Percentiles rank a stretch among this genome's conserved stretches.
phyloP scores from a whole-genome alignment of 2,888 invertebrate genomes.

The Ectropis crepuscularia region DNA sequence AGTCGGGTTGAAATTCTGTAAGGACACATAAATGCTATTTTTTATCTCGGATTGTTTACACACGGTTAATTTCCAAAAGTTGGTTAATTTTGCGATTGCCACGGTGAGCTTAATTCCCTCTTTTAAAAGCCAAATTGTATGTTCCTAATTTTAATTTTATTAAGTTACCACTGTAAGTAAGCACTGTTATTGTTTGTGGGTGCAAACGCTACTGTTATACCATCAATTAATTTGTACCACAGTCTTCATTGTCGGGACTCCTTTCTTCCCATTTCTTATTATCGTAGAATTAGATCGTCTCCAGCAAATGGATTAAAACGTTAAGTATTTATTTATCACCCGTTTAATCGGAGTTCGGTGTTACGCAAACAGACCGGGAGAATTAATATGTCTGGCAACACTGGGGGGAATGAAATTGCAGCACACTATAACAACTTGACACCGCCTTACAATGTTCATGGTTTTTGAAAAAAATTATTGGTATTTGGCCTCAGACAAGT shows the following conservation, averaged over 20 bases:
- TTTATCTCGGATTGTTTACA: too few relatives aligned
- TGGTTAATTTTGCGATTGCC: too few relatives aligned
- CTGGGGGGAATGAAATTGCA: slow-evolving; percentile 37
- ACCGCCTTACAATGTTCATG: not conserved
- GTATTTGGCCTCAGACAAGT: not conserved
- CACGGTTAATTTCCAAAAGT: too few relatives aligned
- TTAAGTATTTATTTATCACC: slow-evolving; percentile 80
- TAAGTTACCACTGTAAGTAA: too few relatives aligned
- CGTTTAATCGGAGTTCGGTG: slow-evolving; percentile 72
- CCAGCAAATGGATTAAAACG: slow-evolving; percentile 77
- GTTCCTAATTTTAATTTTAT: too few relatives aligned
- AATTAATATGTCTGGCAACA: slow-evolving; percentile 74
- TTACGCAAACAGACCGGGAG: slow-evolving; percentile 73
- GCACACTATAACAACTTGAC: not conserved
- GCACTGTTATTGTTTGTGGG: too few relatives aligned
- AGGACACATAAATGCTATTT: too few relatives aligned
- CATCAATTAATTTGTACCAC: slow-evolving; percentile 4
- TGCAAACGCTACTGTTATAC: not conserved
- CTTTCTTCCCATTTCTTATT: slow-evolving; percentile 65
- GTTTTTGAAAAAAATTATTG: not conserved
- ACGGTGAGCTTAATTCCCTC: too few relatives aligned
- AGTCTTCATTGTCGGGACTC: slow-evolving; percentile 50
- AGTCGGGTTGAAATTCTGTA: too few relatives aligned
- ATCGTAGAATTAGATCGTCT: slow-evolving; percentile 69
- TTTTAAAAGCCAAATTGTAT: too few relatives aligned